Conservation (phyloP, 2,797 vertebrate species). For the Sebastes trivittatus region DNA sequence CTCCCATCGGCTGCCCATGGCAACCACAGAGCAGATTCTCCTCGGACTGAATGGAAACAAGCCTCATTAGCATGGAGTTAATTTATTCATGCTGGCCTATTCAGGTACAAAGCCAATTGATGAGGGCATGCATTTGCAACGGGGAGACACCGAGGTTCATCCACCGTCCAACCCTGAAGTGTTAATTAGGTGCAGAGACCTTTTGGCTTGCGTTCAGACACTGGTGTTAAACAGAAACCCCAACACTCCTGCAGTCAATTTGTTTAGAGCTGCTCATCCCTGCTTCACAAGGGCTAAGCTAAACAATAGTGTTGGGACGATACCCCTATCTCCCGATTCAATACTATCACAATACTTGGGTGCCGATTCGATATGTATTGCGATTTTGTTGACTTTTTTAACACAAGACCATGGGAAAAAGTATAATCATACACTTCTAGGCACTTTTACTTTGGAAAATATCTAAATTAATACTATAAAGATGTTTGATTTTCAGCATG, state of each 20-base stretch:
- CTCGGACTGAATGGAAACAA: conserved; percentile 45
- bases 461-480: too few relatives aligned
- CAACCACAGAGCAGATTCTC: conserved; percentile 59
- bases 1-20: conserved; percentile 67
- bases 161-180: conserved; percentile 45
- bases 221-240: conserved; percentile 37
- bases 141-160: conserved; percentile 38
- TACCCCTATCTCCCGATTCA: fast-evolving
- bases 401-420: too few relatives aligned
- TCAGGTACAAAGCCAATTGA: conserved; percentile 53
- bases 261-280: conserved; percentile 27
- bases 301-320: fast-evolving
- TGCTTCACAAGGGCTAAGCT: conserved; percentile 1
- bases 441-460: too few relatives aligned
- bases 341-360: too few relatives aligned
- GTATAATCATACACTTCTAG: too few relatives aligned
- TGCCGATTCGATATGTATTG: too few relatives aligned
- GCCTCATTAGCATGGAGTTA: conserved; percentile 69
- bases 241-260: conserved; percentile 32
- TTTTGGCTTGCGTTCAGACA: conserved; percentile 56
- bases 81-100: conserved; percentile 73
- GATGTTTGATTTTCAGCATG: too few relatives aligned
- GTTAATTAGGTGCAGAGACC: conserved; percentile 66
- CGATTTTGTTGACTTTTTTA: too few relatives aligned
- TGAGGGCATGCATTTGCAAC: conserved; percentile 53